Conservation (phyloP, 2,797 vertebrate genomes). For the Hirundo rustica region DNA sequence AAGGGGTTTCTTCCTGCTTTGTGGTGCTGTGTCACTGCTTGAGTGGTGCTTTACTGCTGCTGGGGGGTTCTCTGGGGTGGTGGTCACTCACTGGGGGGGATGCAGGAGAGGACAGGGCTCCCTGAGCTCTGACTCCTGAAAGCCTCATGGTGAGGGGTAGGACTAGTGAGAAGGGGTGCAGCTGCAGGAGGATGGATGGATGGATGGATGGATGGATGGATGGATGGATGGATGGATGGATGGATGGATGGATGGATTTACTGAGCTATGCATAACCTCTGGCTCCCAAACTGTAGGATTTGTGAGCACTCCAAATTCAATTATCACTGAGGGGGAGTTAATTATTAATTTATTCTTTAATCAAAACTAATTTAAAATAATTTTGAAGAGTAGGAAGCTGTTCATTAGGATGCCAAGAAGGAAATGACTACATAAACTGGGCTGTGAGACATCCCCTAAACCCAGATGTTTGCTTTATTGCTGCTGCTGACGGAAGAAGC, state of each 20-base stretch:
- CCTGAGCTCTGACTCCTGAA: neutral
- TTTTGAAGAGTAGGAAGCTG: neutral
- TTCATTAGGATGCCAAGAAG: neutral
- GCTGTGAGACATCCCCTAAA: neutral
- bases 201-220: neutral
- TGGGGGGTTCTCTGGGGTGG: neutral
- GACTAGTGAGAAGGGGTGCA: neutral
- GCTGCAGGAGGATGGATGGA: neutral
- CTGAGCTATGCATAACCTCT: neutral
- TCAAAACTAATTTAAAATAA: neutral
- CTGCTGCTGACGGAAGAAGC: neutral
- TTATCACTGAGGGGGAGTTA: neutral
- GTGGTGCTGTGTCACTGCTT: neutral
- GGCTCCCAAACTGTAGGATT: neutral
- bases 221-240: neutral
- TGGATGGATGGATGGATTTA: neutral
- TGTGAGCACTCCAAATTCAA: neutral
- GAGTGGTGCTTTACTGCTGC: neutral
- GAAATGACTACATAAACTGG: neutral
- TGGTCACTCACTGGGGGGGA: accelerated
- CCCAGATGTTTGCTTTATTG: neutral
- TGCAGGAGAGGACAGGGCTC: neutral
- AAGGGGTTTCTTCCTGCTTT: neutral
- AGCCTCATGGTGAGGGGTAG: neutral
- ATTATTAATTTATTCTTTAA: constrained; percentile 30